Conservation (phyloP, 2,888 invertebrate genomes). For the Empis stercorea region DNA sequence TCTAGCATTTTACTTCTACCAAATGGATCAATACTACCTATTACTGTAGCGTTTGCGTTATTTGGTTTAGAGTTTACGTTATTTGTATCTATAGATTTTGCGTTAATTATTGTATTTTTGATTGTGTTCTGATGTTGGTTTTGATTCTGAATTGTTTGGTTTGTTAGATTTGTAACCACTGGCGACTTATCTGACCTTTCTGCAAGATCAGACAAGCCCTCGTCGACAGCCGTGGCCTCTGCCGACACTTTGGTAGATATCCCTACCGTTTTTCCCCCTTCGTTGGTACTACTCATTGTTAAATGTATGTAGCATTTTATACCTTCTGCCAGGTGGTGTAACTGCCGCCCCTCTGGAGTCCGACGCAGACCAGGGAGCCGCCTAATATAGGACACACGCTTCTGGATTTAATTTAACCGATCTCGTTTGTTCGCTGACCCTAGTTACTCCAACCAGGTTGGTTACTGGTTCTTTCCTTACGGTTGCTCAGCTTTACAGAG, state of each 20-base stretch:
- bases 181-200: background rate
- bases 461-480: background rate
- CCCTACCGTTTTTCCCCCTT: background rate
- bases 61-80: too few species aligned
- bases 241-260: too few species aligned
- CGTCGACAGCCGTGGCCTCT: background rate
- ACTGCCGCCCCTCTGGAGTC: too few species aligned
- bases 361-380: background rate
- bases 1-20: too few species aligned
- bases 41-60: too few species aligned
- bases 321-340: background rate
- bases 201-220: background rate
- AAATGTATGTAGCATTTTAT: background rate
- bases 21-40: too few species aligned
- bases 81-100: too few species aligned
- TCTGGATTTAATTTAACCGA: background rate
- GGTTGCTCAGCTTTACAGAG: background rate
- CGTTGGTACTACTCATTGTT: background rate
- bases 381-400: background rate
- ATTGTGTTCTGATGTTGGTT: background rate
- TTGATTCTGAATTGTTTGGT: background rate
- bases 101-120: too few species aligned
- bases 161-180: background rate
- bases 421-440: background rate
- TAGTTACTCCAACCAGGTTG: background rate